Evolutionary conservation across 2,113 vertebrate species (phyloP).

Genomic region (Hylia prasina): DNA sequence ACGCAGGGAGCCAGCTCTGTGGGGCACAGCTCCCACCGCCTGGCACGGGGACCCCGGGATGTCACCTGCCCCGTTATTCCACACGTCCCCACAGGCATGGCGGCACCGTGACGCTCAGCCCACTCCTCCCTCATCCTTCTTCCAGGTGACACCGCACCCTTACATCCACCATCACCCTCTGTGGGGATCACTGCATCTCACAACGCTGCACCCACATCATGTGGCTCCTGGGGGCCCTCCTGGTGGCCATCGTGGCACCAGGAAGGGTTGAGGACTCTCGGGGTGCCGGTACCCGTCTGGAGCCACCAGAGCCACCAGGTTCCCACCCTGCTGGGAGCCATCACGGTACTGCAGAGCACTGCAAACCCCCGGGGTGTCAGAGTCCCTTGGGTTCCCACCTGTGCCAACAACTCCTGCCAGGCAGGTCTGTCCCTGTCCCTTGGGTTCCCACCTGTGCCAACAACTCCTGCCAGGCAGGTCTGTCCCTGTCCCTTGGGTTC

Average conservation of each 20-base stretch:
- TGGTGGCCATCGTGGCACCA: accelerated
- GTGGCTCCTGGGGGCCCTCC: not conserved
- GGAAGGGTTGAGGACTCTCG: not conserved
- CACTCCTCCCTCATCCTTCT: not conserved
- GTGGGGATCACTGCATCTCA: not conserved
- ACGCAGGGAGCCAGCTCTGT: accelerated
- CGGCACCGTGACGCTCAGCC: not conserved
- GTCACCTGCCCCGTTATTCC: not conserved
- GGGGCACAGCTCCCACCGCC: not conserved
- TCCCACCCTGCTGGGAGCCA: not conserved
- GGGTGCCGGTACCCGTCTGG: not conserved
- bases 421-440: not conserved
- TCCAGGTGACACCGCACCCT: not conserved
- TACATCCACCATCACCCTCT: accelerated
- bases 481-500: accelerated
- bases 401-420: not conserved
- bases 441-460: too few relatives aligned
- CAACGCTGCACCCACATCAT: accelerated
- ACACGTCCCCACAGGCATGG: not conserved
- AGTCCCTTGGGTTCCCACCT: accelerated
- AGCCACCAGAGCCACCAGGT: not conserved
- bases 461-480: too few relatives aligned
- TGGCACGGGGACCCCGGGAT: not conserved
- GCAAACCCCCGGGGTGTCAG: accelerated
- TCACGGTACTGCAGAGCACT: accelerated